Evolutionary conservation across 2,113 vertebrate genomes (phyloP).

Genomic region (Vulpes lagopus): DNA sequence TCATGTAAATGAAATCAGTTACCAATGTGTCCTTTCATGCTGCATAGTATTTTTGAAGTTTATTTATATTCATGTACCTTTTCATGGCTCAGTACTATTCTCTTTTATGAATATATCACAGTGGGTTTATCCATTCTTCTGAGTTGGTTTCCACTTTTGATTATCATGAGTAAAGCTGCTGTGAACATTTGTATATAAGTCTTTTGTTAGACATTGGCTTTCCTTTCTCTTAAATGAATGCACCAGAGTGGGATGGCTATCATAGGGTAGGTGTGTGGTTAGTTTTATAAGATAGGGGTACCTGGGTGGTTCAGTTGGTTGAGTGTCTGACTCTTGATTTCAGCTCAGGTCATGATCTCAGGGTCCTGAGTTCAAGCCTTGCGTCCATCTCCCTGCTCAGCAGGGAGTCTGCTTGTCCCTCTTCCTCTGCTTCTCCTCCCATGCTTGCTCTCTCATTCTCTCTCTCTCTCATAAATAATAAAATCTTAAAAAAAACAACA

Average conservation of each 20-base stretch:
- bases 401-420: background rate
- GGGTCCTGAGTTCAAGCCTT: background rate
- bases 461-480: no score
- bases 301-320: no score
- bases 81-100: background rate
- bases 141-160: background rate
- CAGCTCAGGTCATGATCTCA: background rate
- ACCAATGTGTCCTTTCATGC: background rate
- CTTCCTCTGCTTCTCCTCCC: no score
- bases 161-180: slow-evolving; percentile 2
- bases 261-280: background rate
- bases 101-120: background rate
- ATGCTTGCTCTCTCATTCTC: no score
- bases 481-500: no score
- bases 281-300: background rate
- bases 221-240: background rate
- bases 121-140: slow-evolving; percentile 13
- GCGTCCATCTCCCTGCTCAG: background rate
- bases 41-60: slow-evolving; percentile 6
- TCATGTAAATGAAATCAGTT: background rate
- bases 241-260: background rate
- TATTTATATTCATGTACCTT: background rate
- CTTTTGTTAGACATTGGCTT: background rate
- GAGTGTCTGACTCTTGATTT: background rate
- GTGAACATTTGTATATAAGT: background rate